phyloP scores from a whole-genome alignment of 2,113 vertebrate genomes.

The Gila orcuttii region DNA sequence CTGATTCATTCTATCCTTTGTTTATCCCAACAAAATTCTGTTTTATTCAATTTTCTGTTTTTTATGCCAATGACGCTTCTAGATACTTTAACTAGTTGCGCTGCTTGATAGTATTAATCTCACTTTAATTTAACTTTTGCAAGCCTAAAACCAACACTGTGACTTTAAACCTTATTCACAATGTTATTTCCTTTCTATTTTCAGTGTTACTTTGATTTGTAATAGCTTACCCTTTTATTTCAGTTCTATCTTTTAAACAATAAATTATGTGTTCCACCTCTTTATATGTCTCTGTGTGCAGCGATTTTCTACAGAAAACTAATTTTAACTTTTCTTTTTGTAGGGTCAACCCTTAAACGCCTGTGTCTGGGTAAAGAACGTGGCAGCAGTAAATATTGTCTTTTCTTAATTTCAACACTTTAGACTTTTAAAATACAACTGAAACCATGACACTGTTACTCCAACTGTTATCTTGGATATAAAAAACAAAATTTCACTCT shows the following conservation, averaged over 20 bases:
- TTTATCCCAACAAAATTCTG: not conserved
- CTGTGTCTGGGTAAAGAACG: conserved; percentile 99
- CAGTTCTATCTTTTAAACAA: not conserved
- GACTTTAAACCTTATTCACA: not conserved
- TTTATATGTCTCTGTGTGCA: conserved; percentile 14
- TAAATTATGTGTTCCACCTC: not conserved
- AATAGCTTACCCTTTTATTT: not conserved
- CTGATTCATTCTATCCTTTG: not conserved
- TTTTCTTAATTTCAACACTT: conserved; percentile 72
- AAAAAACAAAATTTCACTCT: not conserved
- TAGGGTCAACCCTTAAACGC: conserved; percentile 96
- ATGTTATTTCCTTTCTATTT: not conserved
- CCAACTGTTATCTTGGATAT: not conserved
- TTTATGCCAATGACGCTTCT: not conserved
- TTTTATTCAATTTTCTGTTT: not conserved
- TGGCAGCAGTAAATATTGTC: conserved; percentile 89
- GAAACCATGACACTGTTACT: not conserved
- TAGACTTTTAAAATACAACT: not conserved
- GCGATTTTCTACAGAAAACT: conserved; percentile 62
- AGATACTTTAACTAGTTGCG: not conserved
- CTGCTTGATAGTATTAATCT: not conserved
- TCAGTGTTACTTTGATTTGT: not conserved
- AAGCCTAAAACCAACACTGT: not conserved
- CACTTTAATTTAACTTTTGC: not conserved
- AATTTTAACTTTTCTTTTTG: conserved; percentile 46